phyloP scores from a whole-genome alignment of 2,797 vertebrate genomes.

The Columba guinea region DNA sequence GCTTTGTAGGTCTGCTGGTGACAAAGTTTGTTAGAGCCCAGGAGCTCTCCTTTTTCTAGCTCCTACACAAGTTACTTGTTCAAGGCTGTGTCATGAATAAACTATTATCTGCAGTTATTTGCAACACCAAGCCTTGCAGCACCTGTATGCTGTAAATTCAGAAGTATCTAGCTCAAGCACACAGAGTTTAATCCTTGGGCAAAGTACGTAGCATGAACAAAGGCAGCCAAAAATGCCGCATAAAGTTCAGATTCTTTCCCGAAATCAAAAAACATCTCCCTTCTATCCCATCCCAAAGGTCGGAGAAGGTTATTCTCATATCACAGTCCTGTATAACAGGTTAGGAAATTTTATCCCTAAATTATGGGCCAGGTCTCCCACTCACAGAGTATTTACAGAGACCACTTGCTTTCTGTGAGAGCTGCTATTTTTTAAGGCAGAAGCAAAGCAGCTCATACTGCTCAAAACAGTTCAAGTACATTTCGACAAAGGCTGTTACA shows the following conservation, averaged over 20 bases:
- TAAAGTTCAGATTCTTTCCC: not conserved
- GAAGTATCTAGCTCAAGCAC: not conserved
- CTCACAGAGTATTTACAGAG: not conserved
- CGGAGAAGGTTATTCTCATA: not conserved
- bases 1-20: not conserved
- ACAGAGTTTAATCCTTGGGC: not conserved
- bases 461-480: not conserved
- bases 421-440: not conserved
- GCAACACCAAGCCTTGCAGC: not conserved
- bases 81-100: not conserved
- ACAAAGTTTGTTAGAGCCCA: not conserved
- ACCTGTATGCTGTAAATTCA: not conserved
- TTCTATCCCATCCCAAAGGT: not conserved
- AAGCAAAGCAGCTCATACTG: not conserved
- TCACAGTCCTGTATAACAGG: not conserved
- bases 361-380: not conserved
- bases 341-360: not conserved
- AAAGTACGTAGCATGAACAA: not conserved
- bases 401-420: not conserved
- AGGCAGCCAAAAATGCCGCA: not conserved
- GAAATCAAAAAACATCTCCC: not conserved
- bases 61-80: not conserved
- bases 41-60: not conserved
- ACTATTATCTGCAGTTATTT: not conserved
- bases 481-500: not conserved